Base-by-base conservation (phyloP, 2,113 vertebrate genomes). In the Alexandromys fortis region DNA sequence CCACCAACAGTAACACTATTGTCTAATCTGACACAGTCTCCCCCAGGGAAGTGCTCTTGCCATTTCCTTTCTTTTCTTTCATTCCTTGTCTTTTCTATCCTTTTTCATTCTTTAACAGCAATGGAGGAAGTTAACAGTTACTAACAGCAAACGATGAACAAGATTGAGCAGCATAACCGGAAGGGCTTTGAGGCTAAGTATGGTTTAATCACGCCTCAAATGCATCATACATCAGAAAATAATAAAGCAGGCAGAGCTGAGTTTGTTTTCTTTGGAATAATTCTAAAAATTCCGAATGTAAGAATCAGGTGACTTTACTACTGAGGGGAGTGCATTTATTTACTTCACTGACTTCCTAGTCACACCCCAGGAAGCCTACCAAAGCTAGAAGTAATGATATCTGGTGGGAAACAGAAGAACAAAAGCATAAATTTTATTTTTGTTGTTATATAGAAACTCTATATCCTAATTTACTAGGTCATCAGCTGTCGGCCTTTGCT, bases 401-500 rank as follows among this genome's bases (percentile, higher is more conserved):
- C 98, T 98, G 98, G 98, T 98, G 98, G 97, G 93, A 93, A 98
- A 98, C 98, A 98, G 98, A 98, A 98, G 98, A 98, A 98, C 98
- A 98, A 98, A 99, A 98, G 96, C 98, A 98, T 98, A 98, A 96
- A 98, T 98, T 98, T 99, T 98, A 98, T 98, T 99, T 98, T 98
- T 98, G 98, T 98, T 98, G 98, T 98, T 98, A 98, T 98, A 98
- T 98, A 98, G 97, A 98, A 96, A 98, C 97, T 98, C 98, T 98
- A 97, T 98, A 98, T 98, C 98, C 98, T 98, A 98, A 98, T 98
- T 97, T 98, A 98, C 98, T 98, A 98, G 98, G 98, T 98, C 98
- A 98, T 99, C 98, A 99, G 98, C 98, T 98, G 99, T 99, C 99
- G 99, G 99, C 99, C 98, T 99, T 99, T 98, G 99, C 98, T 99